phyloP scores from a whole-genome alignment of 2,888 invertebrate species.

The Patella depressa region DNA sequence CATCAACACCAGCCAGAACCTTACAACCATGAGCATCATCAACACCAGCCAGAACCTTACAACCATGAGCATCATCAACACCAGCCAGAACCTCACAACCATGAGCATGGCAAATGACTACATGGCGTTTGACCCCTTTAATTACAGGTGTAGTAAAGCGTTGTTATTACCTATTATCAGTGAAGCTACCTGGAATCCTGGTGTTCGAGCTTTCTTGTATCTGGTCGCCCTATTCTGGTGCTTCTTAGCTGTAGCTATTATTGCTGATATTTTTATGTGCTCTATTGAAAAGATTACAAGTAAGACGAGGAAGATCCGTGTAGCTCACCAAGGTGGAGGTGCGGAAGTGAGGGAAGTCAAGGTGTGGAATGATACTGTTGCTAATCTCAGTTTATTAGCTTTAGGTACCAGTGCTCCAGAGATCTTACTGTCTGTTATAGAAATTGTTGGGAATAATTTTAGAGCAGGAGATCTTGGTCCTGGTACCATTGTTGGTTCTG shows the following conservation, averaged over 20 bases:
- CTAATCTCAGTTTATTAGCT: slow-evolving; percentile 76
- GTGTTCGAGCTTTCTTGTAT: slow-evolving; percentile 72
- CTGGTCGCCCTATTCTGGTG: slow-evolving; percentile 74
- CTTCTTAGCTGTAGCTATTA: slow-evolving; percentile 76
- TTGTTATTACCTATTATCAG: slow-evolving; percentile 72
- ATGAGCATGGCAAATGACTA: neutral
- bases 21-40: neutral
- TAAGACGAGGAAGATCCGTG: slow-evolving; percentile 72
- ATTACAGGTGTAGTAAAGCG: slow-evolving; percentile 62
- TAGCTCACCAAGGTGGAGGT: slow-evolving; percentile 58
- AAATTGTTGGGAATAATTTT: slow-evolving; percentile 73
- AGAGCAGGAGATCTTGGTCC: slow-evolving; percentile 75
- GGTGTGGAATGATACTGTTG: slow-evolving; percentile 76
- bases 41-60: neutral
- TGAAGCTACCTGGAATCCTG: slow-evolving; percentile 73
- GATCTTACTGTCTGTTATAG: slow-evolving; percentile 75
- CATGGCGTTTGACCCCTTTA: slow-evolving; percentile 31
- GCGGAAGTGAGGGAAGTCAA: slow-evolving; percentile 73
- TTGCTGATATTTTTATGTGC: slow-evolving; percentile 77
- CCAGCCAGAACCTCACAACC: neutral
- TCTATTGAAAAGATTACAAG: slow-evolving; percentile 76
- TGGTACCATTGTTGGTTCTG: slow-evolving; percentile 76
- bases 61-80: neutral
- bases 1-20: neutral
- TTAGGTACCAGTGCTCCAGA: slow-evolving; percentile 76